phyloP scores from a whole-genome alignment of 2,888 invertebrate species.

The Troides aeacus region DNA sequence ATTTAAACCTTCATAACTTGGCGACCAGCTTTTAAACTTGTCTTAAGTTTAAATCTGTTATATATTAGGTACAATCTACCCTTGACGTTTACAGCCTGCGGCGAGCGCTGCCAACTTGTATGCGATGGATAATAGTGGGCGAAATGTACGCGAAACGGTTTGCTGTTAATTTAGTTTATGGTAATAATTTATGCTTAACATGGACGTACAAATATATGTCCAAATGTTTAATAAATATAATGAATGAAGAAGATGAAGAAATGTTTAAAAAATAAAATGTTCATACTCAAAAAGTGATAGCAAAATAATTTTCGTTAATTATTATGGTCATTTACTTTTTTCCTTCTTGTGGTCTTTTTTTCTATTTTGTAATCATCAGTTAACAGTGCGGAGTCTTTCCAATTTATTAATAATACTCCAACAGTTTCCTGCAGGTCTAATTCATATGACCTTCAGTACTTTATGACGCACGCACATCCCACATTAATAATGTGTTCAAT shows the following conservation, averaged over 20 bases:
- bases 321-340: too few relatives aligned
- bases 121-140: background rate
- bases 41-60: background rate
- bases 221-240: too few relatives aligned
- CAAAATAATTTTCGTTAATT: too few relatives aligned
- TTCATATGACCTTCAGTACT: background rate
- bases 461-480: background rate
- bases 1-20: background rate
- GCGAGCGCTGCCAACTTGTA: background rate
- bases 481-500: too few relatives aligned
- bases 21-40: background rate
- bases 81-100: background rate
- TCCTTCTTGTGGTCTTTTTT: too few relatives aligned
- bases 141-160: background rate
- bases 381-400: background rate
- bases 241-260: too few relatives aligned
- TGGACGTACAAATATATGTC: too few relatives aligned
- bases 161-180: slow-evolving; percentile 10
- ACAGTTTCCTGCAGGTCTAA: background rate
- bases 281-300: too few relatives aligned
- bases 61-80: background rate
- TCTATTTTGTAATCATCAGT: too few relatives aligned
- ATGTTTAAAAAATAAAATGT: too few relatives aligned
- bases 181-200: background rate
- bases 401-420: background rate